Base-by-base conservation (phyloP, 2,797 vertebrate species). In the Pelochelys cantorii region DNA sequence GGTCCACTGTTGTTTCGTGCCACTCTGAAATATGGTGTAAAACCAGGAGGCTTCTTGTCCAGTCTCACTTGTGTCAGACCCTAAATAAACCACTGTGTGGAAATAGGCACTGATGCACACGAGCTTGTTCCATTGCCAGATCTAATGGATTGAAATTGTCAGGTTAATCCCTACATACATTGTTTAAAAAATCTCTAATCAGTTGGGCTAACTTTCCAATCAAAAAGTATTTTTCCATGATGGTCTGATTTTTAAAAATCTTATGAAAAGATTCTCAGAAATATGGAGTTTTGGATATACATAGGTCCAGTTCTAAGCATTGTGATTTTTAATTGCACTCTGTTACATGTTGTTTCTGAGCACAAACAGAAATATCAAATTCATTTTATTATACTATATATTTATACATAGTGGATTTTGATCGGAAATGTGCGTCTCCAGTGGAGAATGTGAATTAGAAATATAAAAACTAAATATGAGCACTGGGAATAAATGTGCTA, bases 381-480 rank as follows among this genome's bases (percentile, higher is more conserved):
- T 78, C 78, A 11, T 95, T 91, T 93, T 91, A 95, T 96, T 95
- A 83, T 79, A 31, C 60, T 0, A 2, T 84, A 81, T 88, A 23
- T 81, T 90, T 0, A 0, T 95, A 84, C 95, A 95, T 97, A 95
- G 94, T 93, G 93, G 93, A 93, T 96, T 95, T 97, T 94, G 94
- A 92, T 94, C 90, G 79, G 88, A 88, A 95, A 83, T 94, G 80
- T 6, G 56, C 84, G 85, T 95, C 95, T 96, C 92, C 60, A 94
- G 87, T 88, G 85, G 88, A 93, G 91, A 25, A 80, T 86, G 84
- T 85, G 95, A 95, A 95, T 91, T 94, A 93, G 93, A 92, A 95
- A 88, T 83, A 94, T 90, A 88, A 89, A 95, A 95, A 5, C 88
- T 95, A 93, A 95, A 95, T 95, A 84, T 15, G 92, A 94, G 95